Percentiles rank a stretch among this genome's conserved stretches.
Evolutionary conservation across 2,113 vertebrate genomes (phyloP).

Genomic region (Kryptolebias marmoratus): DNA sequence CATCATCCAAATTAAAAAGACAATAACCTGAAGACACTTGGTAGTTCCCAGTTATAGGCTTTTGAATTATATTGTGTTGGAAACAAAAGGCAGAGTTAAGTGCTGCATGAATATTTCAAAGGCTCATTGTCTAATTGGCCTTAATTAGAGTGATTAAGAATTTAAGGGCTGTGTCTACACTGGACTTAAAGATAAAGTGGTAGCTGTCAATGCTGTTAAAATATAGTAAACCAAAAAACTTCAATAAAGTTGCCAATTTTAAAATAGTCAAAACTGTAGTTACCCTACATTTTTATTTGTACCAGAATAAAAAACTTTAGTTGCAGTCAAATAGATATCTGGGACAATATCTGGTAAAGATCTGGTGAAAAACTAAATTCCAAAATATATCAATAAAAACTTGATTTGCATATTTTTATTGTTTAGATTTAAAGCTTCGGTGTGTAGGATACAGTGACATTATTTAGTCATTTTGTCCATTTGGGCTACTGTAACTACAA

Average conservation of each 20-base stretch:
- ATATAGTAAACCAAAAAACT: conserved; percentile 19
- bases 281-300: neutral
- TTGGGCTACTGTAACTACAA: neutral
- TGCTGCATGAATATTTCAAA: conserved; percentile 66
- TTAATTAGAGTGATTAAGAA: conserved; percentile 70
- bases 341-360: too few relatives aligned
- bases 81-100: conserved; percentile 63
- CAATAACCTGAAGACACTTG: conserved; percentile 10
- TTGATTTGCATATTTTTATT: too few relatives aligned
- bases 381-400: too few relatives aligned
- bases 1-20: neutral
- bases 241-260: too few relatives aligned
- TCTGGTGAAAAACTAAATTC: too few relatives aligned
- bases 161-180: conserved; percentile 44
- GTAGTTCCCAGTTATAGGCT: conserved; percentile 1
- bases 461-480: too few relatives aligned
- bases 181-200: conserved; percentile 43
- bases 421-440: too few relatives aligned
- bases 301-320: neutral
- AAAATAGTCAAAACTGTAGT: too few relatives aligned
- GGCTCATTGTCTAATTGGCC: conserved; percentile 66
- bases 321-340: too few relatives aligned
- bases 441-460: too few relatives aligned
- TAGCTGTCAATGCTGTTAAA: conserved; percentile 39
- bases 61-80: conserved; percentile 33